Percentiles rank a stretch among this genome's conserved stretches.
Conservation (phyloP, 2,113 vertebrate genomes). For the Petromus typicus region DNA sequence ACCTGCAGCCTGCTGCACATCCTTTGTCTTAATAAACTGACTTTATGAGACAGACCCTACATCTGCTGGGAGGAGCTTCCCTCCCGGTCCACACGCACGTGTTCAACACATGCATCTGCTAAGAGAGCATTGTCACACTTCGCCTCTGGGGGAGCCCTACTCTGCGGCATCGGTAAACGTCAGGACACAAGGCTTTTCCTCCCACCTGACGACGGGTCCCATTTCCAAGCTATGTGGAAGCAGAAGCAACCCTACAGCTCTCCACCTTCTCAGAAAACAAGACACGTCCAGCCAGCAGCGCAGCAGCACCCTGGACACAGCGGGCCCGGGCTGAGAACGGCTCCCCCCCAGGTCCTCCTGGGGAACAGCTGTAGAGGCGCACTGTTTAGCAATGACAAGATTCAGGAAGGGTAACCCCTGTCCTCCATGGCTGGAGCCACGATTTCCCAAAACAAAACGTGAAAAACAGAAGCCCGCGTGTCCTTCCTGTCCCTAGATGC, state of each 20-base stretch:
- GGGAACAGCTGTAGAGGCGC: slow-evolving; percentile 68
- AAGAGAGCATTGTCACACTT: fast-evolving
- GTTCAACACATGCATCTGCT: background rate
- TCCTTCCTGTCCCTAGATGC: background rate
- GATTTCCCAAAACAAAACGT: slow-evolving; percentile 20
- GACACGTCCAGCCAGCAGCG: background rate
- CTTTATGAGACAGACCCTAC: background rate
- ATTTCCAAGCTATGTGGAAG: background rate
- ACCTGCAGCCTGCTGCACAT: background rate
- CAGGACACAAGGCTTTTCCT: background rate
- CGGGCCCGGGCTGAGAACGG: background rate
- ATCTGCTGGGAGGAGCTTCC: background rate
- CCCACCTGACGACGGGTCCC: background rate
- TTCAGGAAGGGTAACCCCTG: background rate
- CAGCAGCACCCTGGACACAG: background rate
- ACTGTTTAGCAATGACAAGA: background rate
- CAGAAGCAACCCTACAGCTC: background rate
- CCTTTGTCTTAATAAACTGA: background rate
- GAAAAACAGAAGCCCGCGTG: slow-evolving; percentile 57
- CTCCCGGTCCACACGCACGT: fast-evolving
- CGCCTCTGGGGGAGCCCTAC: background rate
- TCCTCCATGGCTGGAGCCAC: background rate
- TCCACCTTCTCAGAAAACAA: slow-evolving; percentile 47
- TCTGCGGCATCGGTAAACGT: background rate
- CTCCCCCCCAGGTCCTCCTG: background rate